A percentile compares a stretch with the other conserved stretches of the same genome.
phyloP scores from a whole-genome alignment of 2,797 vertebrate genomes.

The Distichodus sexfasciatus region DNA sequence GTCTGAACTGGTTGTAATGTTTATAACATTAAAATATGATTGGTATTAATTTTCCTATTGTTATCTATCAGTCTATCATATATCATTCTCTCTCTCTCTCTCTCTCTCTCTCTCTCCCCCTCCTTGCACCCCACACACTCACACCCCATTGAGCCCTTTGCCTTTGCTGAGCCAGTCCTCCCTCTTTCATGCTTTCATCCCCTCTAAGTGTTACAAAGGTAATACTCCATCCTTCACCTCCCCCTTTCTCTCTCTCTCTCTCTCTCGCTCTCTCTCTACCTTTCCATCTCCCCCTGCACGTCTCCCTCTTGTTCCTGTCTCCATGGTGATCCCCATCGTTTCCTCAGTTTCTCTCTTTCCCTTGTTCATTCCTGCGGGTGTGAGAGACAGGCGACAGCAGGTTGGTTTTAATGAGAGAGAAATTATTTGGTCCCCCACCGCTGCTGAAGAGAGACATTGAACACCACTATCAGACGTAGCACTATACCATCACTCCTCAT shows the following conservation, averaged over 20 bases:
- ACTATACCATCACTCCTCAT: not conserved
- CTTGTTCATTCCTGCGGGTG: constrained; percentile 22
- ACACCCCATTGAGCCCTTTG: too few relatives aligned
- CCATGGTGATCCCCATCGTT: constrained; percentile 47
- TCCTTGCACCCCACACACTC: too few relatives aligned
- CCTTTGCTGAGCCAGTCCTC: too few relatives aligned
- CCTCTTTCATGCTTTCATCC: not conserved
- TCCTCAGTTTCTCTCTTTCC: constrained; percentile 31
- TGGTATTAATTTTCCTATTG: not conserved
- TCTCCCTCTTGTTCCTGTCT: constrained; percentile 34
- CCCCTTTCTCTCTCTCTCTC: not conserved
- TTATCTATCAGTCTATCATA: not conserved
- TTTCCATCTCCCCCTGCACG: not conserved
- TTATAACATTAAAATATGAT: not conserved
- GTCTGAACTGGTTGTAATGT: too few relatives aligned
- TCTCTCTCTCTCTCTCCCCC: too few relatives aligned
- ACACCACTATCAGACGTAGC: not conserved
- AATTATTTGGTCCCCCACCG: not conserved
- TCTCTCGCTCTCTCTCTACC: not conserved
- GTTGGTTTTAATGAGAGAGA: constrained; percentile 17
- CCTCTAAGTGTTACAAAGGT: not conserved
- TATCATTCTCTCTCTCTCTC: not conserved
- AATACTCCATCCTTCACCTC: not conserved
- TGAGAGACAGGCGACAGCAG: constrained; percentile 29
- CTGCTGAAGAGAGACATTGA: too few relatives aligned